A percentile compares a stretch with the other conserved stretches of the same genome.
These are phyloP conservation scores for Scomber japonicus DNA, from an alignment of 2,113 vertebrate species.

Conservation along the genomic window DNA sequence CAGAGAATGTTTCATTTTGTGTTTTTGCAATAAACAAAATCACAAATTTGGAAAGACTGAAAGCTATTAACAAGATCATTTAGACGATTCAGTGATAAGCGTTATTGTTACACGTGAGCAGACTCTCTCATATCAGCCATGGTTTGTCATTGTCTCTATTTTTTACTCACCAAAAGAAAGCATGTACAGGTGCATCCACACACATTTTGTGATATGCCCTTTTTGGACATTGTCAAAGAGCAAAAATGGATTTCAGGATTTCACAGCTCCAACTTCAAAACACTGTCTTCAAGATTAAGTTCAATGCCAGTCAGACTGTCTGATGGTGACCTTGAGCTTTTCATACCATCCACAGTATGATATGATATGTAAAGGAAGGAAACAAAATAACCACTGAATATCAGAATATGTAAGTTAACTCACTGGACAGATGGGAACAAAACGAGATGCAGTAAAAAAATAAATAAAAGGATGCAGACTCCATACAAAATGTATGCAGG, in stretches of 20 bases:
- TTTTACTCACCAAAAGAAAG: not conserved
- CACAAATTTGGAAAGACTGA: no score
- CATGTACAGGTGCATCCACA: not conserved
- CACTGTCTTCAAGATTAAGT: conserved; percentile 14
- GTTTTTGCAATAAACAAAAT: no score
- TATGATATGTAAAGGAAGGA: not conserved
- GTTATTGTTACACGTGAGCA: no score
- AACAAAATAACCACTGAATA: no score
- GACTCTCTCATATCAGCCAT: not conserved
- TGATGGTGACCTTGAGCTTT: not conserved
- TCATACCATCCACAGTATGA: no score
- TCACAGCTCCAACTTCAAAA: conserved; percentile 24
- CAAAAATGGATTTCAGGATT: conserved; percentile 7
- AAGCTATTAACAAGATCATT: not conserved
- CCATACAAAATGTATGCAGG: not conserved
- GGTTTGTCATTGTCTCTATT: no score
- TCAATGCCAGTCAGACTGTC: not conserved
- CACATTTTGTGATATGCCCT: not conserved
- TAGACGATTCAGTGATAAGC: no score
- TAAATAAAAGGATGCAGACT: not conserved
- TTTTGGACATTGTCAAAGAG: not conserved
- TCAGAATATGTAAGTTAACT: not conserved
- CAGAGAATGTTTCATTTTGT: no score
- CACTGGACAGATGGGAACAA: not conserved
- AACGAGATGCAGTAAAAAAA: not conserved